Evolutionary conservation across 1,140 invertebrate genomes (phyloP).

Genomic region (Drosophila insularis): DNA sequence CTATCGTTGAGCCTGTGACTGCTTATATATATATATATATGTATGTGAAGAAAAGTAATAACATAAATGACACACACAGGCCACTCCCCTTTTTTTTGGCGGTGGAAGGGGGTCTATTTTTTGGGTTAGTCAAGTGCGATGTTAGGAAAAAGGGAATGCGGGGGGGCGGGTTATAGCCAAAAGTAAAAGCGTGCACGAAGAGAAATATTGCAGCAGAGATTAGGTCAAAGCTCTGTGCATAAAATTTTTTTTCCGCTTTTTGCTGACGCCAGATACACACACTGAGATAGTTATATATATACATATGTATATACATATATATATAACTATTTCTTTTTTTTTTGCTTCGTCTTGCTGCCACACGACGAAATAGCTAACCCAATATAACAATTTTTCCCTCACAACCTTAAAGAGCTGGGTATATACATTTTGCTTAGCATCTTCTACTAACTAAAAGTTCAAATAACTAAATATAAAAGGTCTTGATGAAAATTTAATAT

Average conservation of each 20-base stretch:
- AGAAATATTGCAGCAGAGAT: conserved; percentile 78
- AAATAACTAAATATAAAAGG: no score
- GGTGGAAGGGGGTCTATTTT: background rate
- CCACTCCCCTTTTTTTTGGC: conserved; percentile 13
- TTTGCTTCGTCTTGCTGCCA: conserved; percentile 18
- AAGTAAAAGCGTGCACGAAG: conserved; percentile 49
- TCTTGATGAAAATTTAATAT: no score
- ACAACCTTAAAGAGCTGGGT: background rate
- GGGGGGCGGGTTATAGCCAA: conserved; percentile 21
- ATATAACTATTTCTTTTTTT: conserved; percentile 7
- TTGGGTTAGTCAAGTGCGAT: background rate
- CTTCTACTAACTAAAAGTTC: no score
- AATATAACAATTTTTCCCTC: conserved; percentile 36
- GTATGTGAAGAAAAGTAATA: conserved; percentile 66
- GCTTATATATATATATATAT: background rate
- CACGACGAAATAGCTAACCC: conserved; percentile 42
- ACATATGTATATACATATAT: conserved; percentile 5
- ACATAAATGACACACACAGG: conserved; percentile 68
- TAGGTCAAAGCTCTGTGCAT: conserved; percentile 78
- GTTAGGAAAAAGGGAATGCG: background rate
- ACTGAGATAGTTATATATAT: conserved; percentile 18
- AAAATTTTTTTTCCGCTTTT: conserved; percentile 43
- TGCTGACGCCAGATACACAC: conserved; percentile 55
- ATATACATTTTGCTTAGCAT: background rate
- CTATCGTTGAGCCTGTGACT: background rate